These are phyloP conservation scores for Epizoanthus fatuus DNA, from an alignment of 92 coral and sea anemone genomes.

Conservation along the genomic window DNA sequence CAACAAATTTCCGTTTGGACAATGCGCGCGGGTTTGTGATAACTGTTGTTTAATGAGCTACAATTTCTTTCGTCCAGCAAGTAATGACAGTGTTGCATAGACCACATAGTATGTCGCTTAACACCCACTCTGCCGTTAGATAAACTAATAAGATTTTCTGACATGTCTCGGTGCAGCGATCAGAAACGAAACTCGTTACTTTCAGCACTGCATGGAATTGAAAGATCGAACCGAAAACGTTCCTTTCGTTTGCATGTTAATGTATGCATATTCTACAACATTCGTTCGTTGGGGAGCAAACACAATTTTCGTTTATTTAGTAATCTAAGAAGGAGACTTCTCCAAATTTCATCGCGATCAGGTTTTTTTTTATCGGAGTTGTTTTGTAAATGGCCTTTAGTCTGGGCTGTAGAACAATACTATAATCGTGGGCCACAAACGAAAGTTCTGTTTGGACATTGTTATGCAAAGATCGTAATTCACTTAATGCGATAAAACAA, in stretches of 20 bases:
- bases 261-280: constrained; percentile 83
- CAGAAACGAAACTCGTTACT: constrained; percentile 85
- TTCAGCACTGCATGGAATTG: constrained; percentile 59
- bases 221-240: constrained; percentile 57
- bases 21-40: constrained; percentile 83
- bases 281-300: constrained; percentile 76
- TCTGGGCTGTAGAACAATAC: constrained; percentile 81
- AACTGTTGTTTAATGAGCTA: constrained; percentile 87
- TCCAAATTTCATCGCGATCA: constrained; percentile 52
- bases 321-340: constrained; percentile 52
- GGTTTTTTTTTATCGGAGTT: constrained; percentile 47
- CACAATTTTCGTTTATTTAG: constrained; percentile 42
- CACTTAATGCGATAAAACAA: constrained; percentile 99
- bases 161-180: constrained; percentile 66
- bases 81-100: constrained; percentile 73
- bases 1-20: constrained; percentile 92
- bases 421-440: constrained; percentile 95
- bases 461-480: constrained; percentile 99
- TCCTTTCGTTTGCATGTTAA: constrained; percentile 55
- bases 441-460: constrained; percentile 89
- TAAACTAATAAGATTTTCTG: constrained; percentile 49
- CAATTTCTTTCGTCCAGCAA: constrained; percentile 80
- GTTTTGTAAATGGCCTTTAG: constrained; percentile 73
- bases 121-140: constrained; percentile 66
- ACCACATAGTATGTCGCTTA: constrained; percentile 83